A percentile compares a stretch with the other conserved stretches of the same genome.
Evolutionary conservation across 1,140 invertebrate genomes (phyloP).

Genomic region (Caenorhabditis elegans): WBcel235 BX284603.4:7201501-7202000

Average conservation of each 20-base stretch:
- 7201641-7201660: neutral
- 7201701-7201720: neutral
- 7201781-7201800: neutral
- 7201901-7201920: no score
- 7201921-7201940: no score
- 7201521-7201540: constrained; percentile 1
- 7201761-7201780: constrained; percentile 14
- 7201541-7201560: constrained; percentile 22
- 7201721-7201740: constrained; percentile 18
- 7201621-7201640: neutral
- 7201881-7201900: no score
- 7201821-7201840: neutral
- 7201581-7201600: constrained; percentile 9
- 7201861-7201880: no score
- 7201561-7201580: neutral
- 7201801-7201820: neutral
- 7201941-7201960: neutral
- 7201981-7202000: no score
- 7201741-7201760: constrained; percentile 24
- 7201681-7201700: neutral
- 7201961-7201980: no score
- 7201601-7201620: constrained; percentile 4
- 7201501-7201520: constrained; percentile 2
- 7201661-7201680: neutral
- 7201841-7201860: no score